Percentiles rank a stretch among this genome's conserved stretches.
phyloP scores from a whole-genome alignment of 2,888 invertebrate genomes.

The Acronicta leporina region DNA sequence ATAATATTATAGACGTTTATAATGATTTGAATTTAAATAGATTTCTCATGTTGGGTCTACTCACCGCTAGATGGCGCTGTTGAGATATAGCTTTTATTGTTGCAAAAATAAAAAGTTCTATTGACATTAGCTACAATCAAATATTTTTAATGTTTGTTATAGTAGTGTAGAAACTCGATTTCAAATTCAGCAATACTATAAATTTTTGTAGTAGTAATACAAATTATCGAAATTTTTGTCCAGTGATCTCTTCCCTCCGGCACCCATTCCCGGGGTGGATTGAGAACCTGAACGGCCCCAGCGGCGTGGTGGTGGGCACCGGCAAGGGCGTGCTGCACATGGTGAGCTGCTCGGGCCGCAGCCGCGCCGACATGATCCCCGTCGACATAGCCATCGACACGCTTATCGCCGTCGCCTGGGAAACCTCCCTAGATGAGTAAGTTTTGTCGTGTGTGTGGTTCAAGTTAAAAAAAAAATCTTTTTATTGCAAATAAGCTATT shows the following conservation, averaged over 20 bases:
- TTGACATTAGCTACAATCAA: no score
- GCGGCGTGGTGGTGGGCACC: slow-evolving; percentile 91
- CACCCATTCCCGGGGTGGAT: slow-evolving; percentile 94
- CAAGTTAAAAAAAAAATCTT: no score
- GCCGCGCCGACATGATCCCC: slow-evolving; percentile 93
- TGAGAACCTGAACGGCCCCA: slow-evolving; percentile 97
- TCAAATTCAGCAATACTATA: no score
- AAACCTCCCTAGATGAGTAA: slow-evolving; percentile 89
- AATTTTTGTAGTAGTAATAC: no score
- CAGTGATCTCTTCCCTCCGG: slow-evolving; percentile 91
- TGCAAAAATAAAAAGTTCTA: no score
- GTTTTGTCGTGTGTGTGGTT: slow-evolving; percentile 30
- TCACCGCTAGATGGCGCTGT: background rate
- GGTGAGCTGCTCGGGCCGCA: slow-evolving; percentile 86
- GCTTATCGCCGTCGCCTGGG: slow-evolving; percentile 92
- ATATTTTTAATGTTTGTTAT: no score
- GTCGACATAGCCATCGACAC: slow-evolving; percentile 94
- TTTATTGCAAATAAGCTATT: no score
- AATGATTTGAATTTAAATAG: no score
- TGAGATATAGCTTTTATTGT: background rate
- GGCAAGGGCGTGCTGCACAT: slow-evolving; percentile 93
- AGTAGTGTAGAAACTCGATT: no score
- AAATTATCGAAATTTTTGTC: background rate
- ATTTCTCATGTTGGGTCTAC: background rate
- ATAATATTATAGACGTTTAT: no score